A percentile compares a stretch with the other conserved stretches of the same genome.
phyloP scores from a whole-genome alignment of 2,113 vertebrate genomes.

The Mastomys coucha region DNA sequence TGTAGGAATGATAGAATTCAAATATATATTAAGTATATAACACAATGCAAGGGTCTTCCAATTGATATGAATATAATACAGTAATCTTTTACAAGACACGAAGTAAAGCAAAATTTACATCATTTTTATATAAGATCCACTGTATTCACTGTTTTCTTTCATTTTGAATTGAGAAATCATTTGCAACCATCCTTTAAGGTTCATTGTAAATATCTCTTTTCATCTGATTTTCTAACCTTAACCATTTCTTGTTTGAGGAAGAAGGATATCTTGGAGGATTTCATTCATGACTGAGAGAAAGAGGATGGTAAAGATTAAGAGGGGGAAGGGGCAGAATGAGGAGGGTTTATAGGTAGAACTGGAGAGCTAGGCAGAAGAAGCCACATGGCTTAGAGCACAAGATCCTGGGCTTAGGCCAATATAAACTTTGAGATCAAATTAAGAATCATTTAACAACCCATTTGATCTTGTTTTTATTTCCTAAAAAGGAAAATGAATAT shows the following conservation, averaged over 20 bases:
- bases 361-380: neutral
- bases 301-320: neutral
- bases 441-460: neutral
- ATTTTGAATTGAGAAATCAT: neutral
- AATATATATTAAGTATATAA: neutral
- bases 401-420: neutral
- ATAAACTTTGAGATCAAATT: neutral
- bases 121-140: neutral
- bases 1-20: neutral
- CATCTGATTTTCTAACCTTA: neutral
- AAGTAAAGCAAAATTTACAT: neutral
- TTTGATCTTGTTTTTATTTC: neutral
- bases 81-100: neutral
- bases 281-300: neutral
- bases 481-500: neutral
- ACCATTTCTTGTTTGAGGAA: neutral
- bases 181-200: neutral
- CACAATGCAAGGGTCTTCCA: neutral
- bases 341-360: neutral
- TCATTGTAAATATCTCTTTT: neutral
- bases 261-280: neutral
- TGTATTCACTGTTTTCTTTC: neutral
- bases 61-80: neutral
- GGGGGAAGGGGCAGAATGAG: too few relatives aligned
- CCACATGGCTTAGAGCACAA: neutral